Percentiles rank a stretch among this genome's conserved stretches.
Evolutionary conservation across 2,888 invertebrate species (phyloP).

Genomic region (Philereme vetulata): DNA sequence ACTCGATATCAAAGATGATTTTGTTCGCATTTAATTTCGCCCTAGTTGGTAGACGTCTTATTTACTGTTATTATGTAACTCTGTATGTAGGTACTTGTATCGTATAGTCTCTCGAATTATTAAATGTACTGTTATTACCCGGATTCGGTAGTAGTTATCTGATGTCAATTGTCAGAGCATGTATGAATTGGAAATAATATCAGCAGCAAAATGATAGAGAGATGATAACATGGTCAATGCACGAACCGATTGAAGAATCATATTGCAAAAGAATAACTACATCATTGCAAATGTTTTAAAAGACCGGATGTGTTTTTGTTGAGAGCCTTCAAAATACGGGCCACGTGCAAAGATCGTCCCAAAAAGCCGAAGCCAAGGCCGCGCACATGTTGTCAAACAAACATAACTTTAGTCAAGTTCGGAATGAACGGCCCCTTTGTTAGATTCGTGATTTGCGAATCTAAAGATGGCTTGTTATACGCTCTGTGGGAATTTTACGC

Average conservation of each 20-base stretch:
- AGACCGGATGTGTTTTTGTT: slow-evolving; percentile 54
- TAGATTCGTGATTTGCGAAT: slow-evolving; percentile 37
- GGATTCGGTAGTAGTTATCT: slow-evolving; percentile 38
- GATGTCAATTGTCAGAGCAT: slow-evolving; percentile 31
- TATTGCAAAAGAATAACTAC: slow-evolving; percentile 5
- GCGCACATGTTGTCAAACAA: slow-evolving; percentile 57
- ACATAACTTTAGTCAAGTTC: slow-evolving; percentile 45
- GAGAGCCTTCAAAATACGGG: slow-evolving; percentile 43
- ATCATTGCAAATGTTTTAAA: slow-evolving; percentile 27
- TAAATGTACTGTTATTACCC: slow-evolving; percentile 31
- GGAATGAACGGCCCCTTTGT: slow-evolving; percentile 40
- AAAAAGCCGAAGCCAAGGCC: slow-evolving; percentile 56
- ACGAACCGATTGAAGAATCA: slow-evolving; percentile 13
- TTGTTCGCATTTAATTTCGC: not conserved
- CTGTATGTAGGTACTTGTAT: not conserved
- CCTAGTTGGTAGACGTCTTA: not conserved
- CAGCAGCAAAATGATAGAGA: slow-evolving; percentile 8
- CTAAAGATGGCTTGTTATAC: slow-evolving; percentile 17
- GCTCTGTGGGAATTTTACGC: slow-evolving; percentile 16
- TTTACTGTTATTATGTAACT: not conserved
- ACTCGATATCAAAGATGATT: not conserved
- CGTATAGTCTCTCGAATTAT: not conserved
- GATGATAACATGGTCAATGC: slow-evolving; percentile 3
- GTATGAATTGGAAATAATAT: slow-evolving; percentile 28
- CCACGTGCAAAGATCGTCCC: slow-evolving; percentile 61